Percentiles rank a stretch among this genome's conserved stretches.
These are phyloP conservation scores for Catharus ustulatus DNA, from an alignment of 2,797 vertebrate genomes.

Conservation along the genomic window DNA sequence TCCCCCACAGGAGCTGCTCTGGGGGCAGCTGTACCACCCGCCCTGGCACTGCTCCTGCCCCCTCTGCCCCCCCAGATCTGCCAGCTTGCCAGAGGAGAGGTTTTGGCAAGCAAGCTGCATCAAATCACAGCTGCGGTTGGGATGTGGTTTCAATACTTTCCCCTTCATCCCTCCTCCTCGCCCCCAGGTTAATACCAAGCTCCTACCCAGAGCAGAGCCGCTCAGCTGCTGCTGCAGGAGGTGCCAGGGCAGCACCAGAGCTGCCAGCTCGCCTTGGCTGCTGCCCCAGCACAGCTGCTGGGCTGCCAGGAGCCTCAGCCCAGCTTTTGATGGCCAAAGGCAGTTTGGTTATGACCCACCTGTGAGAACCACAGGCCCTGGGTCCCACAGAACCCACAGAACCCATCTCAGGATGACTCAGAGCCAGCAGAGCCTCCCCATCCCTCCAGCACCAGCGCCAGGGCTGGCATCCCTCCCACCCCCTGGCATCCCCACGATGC, in stretches of 20 bases:
- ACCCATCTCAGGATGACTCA: conserved; percentile 23
- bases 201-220: not conserved
- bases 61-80: not conserved
- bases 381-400: not conserved
- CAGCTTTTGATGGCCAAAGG: not conserved
- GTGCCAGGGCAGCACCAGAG: accelerated
- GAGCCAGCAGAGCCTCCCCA: not conserved
- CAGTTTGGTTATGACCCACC: not conserved
- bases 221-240: not conserved
- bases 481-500: not conserved
- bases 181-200: conserved; percentile 36
- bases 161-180: conserved; percentile 64
- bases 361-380: not conserved
- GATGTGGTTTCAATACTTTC: conserved; percentile 71
- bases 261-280: accelerated
- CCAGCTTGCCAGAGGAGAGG: conserved; percentile 38
- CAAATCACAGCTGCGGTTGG: conserved; percentile 70
- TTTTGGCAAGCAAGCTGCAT: conserved; percentile 63
- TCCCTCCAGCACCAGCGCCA: not conserved
- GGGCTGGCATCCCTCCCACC: no score
- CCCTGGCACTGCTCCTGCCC: not conserved
- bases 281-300: not conserved
- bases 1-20: not conserved
- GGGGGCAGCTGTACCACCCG: not conserved
- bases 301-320: not conserved